phyloP scores from a whole-genome alignment of 2,888 invertebrate genomes.

The Cephus sareptanus region DNA sequence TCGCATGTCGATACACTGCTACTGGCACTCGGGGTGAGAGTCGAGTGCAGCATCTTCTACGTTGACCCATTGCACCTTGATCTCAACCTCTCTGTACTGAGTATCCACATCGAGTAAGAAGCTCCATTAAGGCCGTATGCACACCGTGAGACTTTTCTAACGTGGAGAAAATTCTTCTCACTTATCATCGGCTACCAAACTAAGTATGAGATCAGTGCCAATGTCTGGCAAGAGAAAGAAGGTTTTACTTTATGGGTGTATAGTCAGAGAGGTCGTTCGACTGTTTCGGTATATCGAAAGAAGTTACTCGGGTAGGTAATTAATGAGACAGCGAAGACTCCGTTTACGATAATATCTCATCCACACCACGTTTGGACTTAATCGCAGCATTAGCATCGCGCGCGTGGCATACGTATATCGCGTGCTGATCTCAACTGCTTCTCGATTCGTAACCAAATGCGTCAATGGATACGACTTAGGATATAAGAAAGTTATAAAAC shows the following conservation, averaged over 20 bases:
- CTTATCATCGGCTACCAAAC: neutral
- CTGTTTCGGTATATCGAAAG: neutral
- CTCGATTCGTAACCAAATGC: neutral
- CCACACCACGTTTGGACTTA: constrained; percentile 33
- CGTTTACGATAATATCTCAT: constrained; percentile 30
- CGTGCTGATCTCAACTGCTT: constrained; percentile 2
- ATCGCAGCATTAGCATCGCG: constrained; percentile 29
- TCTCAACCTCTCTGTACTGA: constrained; percentile 1
- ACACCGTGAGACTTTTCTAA: neutral
- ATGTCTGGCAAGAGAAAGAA: neutral
- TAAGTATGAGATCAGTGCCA: neutral
- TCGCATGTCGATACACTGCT: constrained; percentile 14
- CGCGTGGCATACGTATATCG: constrained; percentile 27
- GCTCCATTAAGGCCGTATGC: neutral
- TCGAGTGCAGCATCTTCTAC: constrained; percentile 19
- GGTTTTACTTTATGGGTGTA: neutral
- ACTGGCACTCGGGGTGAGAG: constrained; percentile 9
- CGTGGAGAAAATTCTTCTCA: neutral
- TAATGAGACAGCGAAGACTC: neutral
- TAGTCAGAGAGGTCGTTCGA: neutral
- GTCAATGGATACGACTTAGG: neutral
- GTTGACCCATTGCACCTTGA: constrained; percentile 22
- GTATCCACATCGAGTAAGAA: neutral
- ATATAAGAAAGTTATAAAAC: neutral
- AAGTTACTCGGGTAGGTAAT: neutral